Evolutionary conservation across 1,140 invertebrate genomes (phyloP).

Genomic region (Drosophila setifemur): DNA sequence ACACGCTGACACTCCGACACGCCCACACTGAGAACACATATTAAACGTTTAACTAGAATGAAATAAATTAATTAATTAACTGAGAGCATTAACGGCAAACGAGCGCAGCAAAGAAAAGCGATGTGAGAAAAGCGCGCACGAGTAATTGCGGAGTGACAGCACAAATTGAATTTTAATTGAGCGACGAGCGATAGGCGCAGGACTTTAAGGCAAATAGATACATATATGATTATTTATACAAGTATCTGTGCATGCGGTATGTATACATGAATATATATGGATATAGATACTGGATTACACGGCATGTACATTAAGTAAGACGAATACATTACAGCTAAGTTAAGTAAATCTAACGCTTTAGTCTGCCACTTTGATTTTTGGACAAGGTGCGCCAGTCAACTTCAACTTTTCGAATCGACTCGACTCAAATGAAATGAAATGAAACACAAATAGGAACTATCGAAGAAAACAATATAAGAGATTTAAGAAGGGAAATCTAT

Average conservation of each 20-base stretch:
- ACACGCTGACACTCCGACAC: conserved; percentile 4
- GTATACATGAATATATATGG: conserved; percentile 45
- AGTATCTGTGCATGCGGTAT: conserved; percentile 38
- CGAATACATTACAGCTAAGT: conserved; percentile 59
- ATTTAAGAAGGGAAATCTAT: conserved; percentile 42
- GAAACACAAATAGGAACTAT: conserved; percentile 27
- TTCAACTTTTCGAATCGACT: conserved; percentile 57
- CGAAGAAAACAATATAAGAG: conserved; percentile 20
- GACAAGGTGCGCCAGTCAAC: conserved; percentile 71
- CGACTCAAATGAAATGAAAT: conserved; percentile 14
- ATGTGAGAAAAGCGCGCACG: conserved; percentile 16
- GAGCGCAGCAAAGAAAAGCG: background rate
- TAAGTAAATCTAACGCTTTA: conserved; percentile 80
- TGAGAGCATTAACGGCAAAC: conserved; percentile 30
- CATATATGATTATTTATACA: conserved; percentile 69
- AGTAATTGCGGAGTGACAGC: conserved; percentile 20
- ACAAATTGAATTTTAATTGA: conserved; percentile 58
- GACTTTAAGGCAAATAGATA: conserved; percentile 51
- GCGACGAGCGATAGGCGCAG: conserved; percentile 24
- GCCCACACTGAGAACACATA: conserved; percentile 16
- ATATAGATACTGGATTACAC: conserved; percentile 52
- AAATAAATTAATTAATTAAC: conserved; percentile 56
- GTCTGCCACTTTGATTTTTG: conserved; percentile 80
- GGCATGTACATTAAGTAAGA: conserved; percentile 71
- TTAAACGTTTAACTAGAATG: conserved; percentile 47